Evolutionary conservation across 2,888 invertebrate genomes (phyloP).

Genomic region (Lysandra bellargus): DNA sequence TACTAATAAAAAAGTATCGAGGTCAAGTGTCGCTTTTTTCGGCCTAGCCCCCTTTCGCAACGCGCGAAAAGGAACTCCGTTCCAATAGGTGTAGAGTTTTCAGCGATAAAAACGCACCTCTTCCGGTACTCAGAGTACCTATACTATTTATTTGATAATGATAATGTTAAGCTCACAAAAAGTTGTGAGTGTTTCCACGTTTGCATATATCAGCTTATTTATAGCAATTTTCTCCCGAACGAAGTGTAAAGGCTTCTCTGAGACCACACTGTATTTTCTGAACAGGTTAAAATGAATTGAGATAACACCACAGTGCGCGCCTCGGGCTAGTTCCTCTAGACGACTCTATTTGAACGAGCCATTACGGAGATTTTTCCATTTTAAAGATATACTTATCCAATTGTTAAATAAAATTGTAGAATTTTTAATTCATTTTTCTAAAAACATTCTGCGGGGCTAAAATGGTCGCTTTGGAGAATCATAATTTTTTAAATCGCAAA

Average conservation of each 20-base stretch:
- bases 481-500: no score
- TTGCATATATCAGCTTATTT: neutral
- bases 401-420: neutral
- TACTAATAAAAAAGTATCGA: no score
- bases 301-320: neutral
- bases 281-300: conserved; percentile 23
- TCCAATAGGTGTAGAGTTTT: no score
- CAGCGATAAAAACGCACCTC: no score
- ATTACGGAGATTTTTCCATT: conserved; percentile 3
- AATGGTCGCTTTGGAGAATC: no score
- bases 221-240: neutral
- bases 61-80: no score
- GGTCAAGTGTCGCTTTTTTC: no score
- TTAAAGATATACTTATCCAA: neutral
- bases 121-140: no score
- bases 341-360: conserved; percentile 1
- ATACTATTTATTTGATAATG: no score
- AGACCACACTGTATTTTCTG: conserved; percentile 5
- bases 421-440: neutral
- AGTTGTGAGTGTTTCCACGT: neutral
- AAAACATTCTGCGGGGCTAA: no score
- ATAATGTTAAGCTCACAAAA: neutral
- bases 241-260: neutral
- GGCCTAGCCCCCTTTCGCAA: no score
- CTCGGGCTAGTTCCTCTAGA: neutral